Base-by-base conservation (phyloP, 2,888 invertebrate genomes). In the Lottia scabra region DNA sequence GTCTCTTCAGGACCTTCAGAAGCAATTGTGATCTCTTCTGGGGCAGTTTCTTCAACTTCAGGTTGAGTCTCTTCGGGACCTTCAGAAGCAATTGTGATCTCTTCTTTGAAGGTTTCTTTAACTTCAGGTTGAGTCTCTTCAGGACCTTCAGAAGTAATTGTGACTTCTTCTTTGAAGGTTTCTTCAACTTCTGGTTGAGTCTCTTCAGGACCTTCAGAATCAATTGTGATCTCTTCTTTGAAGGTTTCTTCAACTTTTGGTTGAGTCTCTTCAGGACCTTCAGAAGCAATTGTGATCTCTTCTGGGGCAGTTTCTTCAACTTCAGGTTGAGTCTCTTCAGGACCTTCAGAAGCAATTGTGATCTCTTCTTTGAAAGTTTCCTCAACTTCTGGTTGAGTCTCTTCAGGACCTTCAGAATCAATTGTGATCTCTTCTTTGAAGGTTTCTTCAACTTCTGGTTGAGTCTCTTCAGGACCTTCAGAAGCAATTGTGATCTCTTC, bases 241-340 rank as follows among this genome's bases (percentile, higher is more conserved):
- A 68, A 65, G 48, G 16, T 63, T 62, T 65, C 8, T 46, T 56
- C 15, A 48, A 30, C 64, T 23, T 68, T n/a, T 65, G 30, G 66
- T 5, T 45, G 48, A 16, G 68, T 63, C 63, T 67, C 26, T 63
- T 75, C 70, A 62, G 63, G 66, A 43, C 75, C 72, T 48, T 67
- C 71, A 63, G 30, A 16, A 23, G 30, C 26, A 6, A 30, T 26
- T 15, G 63, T 63, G 46, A 68, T 16, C 62, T 65, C 46, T 30
- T 71, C 62, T 43, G 69, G 45, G 27, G 30, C 8, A n/a, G 71
- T 62, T 30, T 30, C 62, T 44, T 71, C 70, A 15, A 63, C 26
- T n/a, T 63, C 63, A 4, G 67, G 23, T 38, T 67, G 68, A n/a
- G 67, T 44, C 19, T 48, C 13, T 16, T 71, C 66, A 26, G 38